These are phyloP conservation scores for Ageneiosus marmoratus DNA, from an alignment of 2,113 vertebrate species.

Conservation along the genomic window DNA sequence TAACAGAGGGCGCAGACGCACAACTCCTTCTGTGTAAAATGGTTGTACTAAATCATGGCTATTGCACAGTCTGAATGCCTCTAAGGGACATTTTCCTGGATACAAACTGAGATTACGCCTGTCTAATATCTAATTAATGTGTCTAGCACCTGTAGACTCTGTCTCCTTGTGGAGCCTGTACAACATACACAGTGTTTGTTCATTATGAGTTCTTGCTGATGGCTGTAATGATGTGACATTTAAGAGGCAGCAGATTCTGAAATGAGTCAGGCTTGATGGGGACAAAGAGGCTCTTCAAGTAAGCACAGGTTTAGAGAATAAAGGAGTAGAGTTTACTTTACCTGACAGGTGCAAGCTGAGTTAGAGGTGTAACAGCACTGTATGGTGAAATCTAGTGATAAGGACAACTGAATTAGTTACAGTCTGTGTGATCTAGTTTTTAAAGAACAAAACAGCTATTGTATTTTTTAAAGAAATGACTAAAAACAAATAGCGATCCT, in stretches of 20 bases:
- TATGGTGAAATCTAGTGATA: not conserved
- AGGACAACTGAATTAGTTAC: not conserved
- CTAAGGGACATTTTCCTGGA: not conserved
- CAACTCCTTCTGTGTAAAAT: conserved; percentile 1
- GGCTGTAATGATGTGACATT: conserved; percentile 22
- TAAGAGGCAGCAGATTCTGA: conserved; percentile 17
- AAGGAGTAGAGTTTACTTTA: not conserved
- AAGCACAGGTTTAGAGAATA: conserved; percentile 1
- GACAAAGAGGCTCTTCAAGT: conserved; percentile 24
- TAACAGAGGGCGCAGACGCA: not conserved
- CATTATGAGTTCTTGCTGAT: conserved; percentile 30
- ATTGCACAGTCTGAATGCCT: not conserved
- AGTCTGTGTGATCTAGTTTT: not conserved
- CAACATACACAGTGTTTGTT: not conserved
- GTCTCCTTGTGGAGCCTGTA: not conserved
- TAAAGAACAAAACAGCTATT: not conserved
- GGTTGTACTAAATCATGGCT: not conserved
- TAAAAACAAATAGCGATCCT: not conserved
- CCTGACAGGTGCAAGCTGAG: not conserved
- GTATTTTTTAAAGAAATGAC: not conserved
- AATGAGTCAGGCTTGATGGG: not conserved
- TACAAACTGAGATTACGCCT: not conserved
- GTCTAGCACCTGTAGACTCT: conserved; percentile 14
- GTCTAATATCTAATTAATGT: conserved; percentile 22
- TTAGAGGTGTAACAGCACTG: not conserved